These are phyloP conservation scores for Suricata suricatta DNA, from an alignment of 2,113 vertebrate genomes.

Conservation along the genomic window DNA sequence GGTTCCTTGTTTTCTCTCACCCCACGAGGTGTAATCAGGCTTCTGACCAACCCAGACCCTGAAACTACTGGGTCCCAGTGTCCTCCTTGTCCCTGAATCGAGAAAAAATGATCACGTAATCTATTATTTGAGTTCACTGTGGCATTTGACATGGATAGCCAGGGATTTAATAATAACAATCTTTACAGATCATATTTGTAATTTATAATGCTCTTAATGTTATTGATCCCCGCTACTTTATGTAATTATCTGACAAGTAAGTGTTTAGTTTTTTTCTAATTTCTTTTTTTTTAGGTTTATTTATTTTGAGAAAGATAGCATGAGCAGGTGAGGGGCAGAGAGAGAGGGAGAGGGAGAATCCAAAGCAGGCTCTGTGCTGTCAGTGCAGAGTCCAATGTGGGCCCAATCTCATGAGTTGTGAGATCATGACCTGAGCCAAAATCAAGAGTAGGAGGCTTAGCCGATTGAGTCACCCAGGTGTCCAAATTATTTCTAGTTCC, in stretches of 20 bases:
- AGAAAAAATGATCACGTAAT: background rate
- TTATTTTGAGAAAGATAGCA: too few species aligned
- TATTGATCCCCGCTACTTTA: background rate
- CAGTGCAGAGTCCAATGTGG: too few species aligned
- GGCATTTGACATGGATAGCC: background rate
- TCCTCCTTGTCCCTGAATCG: background rate
- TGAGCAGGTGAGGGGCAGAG: too few species aligned
- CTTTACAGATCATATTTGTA: background rate
- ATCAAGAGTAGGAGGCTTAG: too few species aligned
- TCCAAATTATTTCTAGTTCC: too few species aligned
- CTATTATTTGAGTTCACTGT: background rate
- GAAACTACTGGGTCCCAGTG: background rate
- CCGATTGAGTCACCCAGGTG: too few species aligned
- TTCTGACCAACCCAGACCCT: background rate
- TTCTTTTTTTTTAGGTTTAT: background rate
- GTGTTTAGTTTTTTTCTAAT: background rate
- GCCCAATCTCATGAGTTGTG: too few species aligned
- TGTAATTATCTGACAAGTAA: background rate
- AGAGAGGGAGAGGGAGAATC: too few species aligned
- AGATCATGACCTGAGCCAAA: too few species aligned
- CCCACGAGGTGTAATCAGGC: background rate
- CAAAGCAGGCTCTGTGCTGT: too few species aligned
- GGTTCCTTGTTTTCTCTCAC: background rate
- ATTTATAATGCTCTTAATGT: background rate
- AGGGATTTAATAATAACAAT: background rate